Base-by-base conservation (phyloP, 2,113 vertebrate genomes). In the Drymodes brunneopygia region DNA sequence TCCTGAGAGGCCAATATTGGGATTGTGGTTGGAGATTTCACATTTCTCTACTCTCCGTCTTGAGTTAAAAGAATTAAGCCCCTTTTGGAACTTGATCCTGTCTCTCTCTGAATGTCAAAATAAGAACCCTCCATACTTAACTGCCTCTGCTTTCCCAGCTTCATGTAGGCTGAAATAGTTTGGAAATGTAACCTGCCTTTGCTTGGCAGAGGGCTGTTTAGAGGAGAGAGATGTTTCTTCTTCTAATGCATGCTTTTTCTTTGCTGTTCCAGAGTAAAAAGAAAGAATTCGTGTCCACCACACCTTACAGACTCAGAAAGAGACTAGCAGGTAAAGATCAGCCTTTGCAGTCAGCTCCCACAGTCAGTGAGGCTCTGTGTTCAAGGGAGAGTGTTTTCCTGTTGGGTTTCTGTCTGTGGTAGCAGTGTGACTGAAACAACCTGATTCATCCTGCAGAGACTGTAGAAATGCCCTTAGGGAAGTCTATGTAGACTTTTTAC, bases 251-350 rank as follows among this genome's bases (percentile, higher is more conserved):
- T 61, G 25, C 66, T 67, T 84, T 58, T 66, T 53, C 27, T 96
- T 58, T 88, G 48, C 97, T 82, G 45, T 96, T 96, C 69, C 97
- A 99, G 99, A 97, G 79, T 71, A 98, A 97, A 94, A 98, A 97
- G 95, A 98, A 98, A 73, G 98, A 98, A 97, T 98, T 98, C 97
- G 97, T 98, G 45, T 99, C 99, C 84, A 98, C 98, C 42, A 98
- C 98, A 27, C 98, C 99, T 80, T 98, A 98, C 95, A 98, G 98
- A 91, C 97, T 99, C 89, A 98, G 99, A 92, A 99, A 99, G 97
- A 98, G 99, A 96, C 95, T 99, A 56, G 95, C 98, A 96, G 98
- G 99, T 99, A 95, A 97, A 98, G 84, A 77, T 73, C 54, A 88
- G 19, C 69, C 61, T 92, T 97, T 93, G 85, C 73, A 91, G 40